Evolutionary conservation across 1,140 invertebrate species (phyloP).

Genomic region (Papilio aristodemus): DNA sequence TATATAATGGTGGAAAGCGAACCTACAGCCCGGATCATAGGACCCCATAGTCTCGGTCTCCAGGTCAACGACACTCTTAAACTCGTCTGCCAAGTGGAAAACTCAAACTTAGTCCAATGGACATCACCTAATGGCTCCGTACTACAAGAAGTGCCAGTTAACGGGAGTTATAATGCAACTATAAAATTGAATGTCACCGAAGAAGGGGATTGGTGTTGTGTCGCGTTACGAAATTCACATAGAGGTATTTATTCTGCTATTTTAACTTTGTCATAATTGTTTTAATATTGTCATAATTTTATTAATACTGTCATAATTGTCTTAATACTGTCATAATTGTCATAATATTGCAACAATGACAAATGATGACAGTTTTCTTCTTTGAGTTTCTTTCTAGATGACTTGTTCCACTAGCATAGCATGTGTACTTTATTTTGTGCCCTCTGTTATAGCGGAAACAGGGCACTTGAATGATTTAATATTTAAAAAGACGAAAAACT

Average conservation of each 20-base stretch:
- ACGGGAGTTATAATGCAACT: constrained; percentile 44
- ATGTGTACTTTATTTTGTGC: no score
- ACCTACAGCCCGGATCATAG: constrained; percentile 60
- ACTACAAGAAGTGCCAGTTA: constrained; percentile 39
- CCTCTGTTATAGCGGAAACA: no score
- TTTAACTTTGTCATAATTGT: background rate
- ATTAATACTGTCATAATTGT: background rate
- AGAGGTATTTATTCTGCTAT: constrained; percentile 41
- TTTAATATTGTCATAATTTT: background rate
- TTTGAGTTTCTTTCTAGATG: no score
- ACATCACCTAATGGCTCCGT: constrained; percentile 42
- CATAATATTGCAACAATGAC: no score
- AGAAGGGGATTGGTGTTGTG: constrained; percentile 62
- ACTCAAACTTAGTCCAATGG: constrained; percentile 52
- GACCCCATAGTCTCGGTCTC: constrained; percentile 53
- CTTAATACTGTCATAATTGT: no score
- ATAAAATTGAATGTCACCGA: constrained; percentile 54
- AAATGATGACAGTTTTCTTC: no score
- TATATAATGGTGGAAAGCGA: constrained; percentile 47
- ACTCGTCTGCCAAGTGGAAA: constrained; percentile 56
- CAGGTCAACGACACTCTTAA: constrained; percentile 46
- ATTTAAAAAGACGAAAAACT: no score
- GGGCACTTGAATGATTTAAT: no score
- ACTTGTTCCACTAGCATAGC: no score
- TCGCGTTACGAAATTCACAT: constrained; percentile 43